Evolutionary conservation across 1,140 invertebrate genomes (phyloP), one percentile per base, ranked within the genome.

Genomic region (Scylla paramamosain): DNA sequence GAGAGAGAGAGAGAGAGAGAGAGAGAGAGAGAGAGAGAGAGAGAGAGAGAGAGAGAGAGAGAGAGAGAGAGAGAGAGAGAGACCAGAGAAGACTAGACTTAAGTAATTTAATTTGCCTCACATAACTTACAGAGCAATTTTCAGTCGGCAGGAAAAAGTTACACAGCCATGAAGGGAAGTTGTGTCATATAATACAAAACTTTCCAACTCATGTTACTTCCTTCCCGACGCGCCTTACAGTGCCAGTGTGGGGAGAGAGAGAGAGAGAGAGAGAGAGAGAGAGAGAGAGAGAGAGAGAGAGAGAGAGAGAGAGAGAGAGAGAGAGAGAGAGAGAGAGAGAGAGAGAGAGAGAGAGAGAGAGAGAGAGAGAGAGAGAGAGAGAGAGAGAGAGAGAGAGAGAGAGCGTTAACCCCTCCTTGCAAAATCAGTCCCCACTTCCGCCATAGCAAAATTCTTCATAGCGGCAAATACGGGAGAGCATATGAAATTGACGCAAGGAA

Each of bases 121-220:
- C 67, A 77, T 77, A 77, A 77, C 67, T 77, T 77, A 77, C 20
- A n/a, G 67, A 77, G 67, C 67, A 77, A 77, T 77, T 77, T 77
- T 77, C 67, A 77, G 67, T 77, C 67, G 67, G 20, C 67, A n/a
- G 67, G 67, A 20, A 77, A 77, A 77, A 77, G 67, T 77, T 77
- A 20, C 67, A 77, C 12, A 77, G 67, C 67, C n/a, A 77, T 77
- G 67, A 77, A 77, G 67, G 67, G 67, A 77, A 77, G 67, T 77
- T 77, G 67, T 77, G 67, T 77, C 67, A 77, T 77, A 77, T 77
- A 77, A 77, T 77, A 77, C 67, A 77, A 77, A 77, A 77, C 67
- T 77, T 77, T 77, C 25, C 25, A 77, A 25, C 10, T 77, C n/a
- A 0, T n/a, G 67, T 77, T 77, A 77, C 67, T 77, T 77, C 67